Percentiles rank a stretch among this genome's conserved stretches.
Conservation (phyloP, 2,113 vertebrate species). For the Sinocyclocheilus maitianheensis region DNA sequence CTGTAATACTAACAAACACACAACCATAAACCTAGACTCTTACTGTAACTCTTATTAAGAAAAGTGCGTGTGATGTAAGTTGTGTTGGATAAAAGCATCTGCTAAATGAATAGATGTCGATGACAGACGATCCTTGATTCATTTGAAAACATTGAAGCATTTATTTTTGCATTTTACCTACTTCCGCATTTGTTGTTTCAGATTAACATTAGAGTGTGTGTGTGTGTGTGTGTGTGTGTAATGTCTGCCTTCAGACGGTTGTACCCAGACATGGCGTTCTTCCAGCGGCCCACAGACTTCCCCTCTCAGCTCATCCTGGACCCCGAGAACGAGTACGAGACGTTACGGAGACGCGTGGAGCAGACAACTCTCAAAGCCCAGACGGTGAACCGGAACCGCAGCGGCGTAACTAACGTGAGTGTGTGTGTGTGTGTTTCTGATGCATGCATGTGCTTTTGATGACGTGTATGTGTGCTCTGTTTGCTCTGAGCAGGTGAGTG, state of each 20-base stretch:
- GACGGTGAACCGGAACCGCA: slow-evolving; percentile 93
- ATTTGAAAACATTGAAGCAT: no score
- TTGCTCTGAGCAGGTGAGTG: slow-evolving; percentile 48
- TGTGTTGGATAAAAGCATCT: no score
- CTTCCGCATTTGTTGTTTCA: no score
- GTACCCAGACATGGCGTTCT: slow-evolving; percentile 97
- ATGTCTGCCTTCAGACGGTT: slow-evolving; percentile 77
- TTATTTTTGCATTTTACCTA: no score
- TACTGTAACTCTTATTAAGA: no score
- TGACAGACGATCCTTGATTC: no score
- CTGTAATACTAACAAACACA: no score
- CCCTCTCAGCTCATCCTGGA: slow-evolving; percentile 93
- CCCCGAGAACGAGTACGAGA: slow-evolving; percentile 96
- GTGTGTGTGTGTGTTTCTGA: slow-evolving; percentile 68
- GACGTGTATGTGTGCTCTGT: background rate
- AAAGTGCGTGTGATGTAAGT: no score
- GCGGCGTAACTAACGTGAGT: slow-evolving; percentile 92
- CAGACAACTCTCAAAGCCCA: slow-evolving; percentile 95
- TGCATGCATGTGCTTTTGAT: background rate
- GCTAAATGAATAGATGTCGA: no score
- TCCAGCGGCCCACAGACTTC: slow-evolving; percentile 92
- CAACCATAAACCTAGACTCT: no score
- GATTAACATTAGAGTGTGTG: background rate
- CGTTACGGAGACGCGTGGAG: slow-evolving; percentile 88
- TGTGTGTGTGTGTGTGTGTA: background rate